phyloP scores from a whole-genome alignment of 2,888 invertebrate genomes.

The Pseudanteris insignis region DNA sequence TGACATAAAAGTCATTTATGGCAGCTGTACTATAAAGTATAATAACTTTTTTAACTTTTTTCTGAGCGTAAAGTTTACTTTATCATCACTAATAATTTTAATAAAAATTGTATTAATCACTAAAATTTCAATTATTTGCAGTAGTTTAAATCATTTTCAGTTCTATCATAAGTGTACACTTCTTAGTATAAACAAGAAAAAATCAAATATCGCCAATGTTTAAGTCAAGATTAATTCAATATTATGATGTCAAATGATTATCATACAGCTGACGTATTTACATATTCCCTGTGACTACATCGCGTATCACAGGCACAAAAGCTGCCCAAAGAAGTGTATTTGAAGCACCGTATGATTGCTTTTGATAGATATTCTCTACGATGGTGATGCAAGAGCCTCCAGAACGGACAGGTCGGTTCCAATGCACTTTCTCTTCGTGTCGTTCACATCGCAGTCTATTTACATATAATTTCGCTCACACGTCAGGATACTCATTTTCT shows the following conservation, averaged over 20 bases:
- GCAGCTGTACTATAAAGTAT: too few species aligned
- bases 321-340: constrained; percentile 10
- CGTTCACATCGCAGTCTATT: constrained; percentile 21
- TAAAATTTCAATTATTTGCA: too few species aligned
- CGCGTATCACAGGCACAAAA: background rate
- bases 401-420: constrained; percentile 19
- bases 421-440: constrained; percentile 25
- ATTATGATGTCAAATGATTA: constrained; percentile 11
- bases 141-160: too few species aligned
- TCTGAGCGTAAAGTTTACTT: too few species aligned
- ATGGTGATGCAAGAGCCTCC: constrained; percentile 13
- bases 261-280: constrained; percentile 7
- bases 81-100: too few species aligned
- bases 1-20: too few species aligned
- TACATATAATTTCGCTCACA: constrained; percentile 18
- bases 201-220: too few species aligned
- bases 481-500: background rate
- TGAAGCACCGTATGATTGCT: constrained; percentile 13
- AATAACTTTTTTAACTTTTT: too few species aligned
- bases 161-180: too few species aligned
- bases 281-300: constrained; percentile 6
- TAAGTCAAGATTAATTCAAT: too few species aligned
- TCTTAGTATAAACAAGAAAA: too few species aligned
- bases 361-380: constrained; percentile 25
- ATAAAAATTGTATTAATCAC: too few species aligned